These are phyloP conservation scores for Bucco capensis DNA, from an alignment of 2,113 vertebrate species.

Conservation along the genomic window DNA sequence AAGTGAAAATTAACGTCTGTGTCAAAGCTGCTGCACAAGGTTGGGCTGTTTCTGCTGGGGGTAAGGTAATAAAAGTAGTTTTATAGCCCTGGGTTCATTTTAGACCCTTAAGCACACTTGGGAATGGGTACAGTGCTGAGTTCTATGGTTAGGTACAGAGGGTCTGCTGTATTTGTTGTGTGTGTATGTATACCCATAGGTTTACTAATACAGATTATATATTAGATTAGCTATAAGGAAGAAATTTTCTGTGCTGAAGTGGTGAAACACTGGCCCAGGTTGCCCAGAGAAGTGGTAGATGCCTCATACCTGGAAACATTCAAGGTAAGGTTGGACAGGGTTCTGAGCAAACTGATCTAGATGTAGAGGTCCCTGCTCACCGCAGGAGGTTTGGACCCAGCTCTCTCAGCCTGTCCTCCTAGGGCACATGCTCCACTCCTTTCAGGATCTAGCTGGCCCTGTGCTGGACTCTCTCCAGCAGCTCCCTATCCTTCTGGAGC, in stretches of 20 bases:
- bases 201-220: background rate
- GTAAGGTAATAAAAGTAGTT: conserved; percentile 45
- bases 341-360: background rate
- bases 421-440: no score
- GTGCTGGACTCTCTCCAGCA: no score
- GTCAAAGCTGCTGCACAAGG: conserved; percentile 54
- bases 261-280: background rate
- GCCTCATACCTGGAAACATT: background rate
- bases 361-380: background rate
- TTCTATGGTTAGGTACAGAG: background rate
- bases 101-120: conserved; percentile 19
- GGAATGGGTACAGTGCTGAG: conserved; percentile 5
- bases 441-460: no score
- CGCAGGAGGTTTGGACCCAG: background rate
- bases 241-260: background rate
- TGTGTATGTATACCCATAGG: background rate
- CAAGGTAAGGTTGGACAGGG: background rate
- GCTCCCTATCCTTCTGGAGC: no score
- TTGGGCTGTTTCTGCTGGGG: conserved; percentile 17
- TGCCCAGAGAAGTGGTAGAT: background rate
- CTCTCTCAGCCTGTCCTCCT: no score
- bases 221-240: background rate
- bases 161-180: background rate
- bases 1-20: conserved; percentile 72
- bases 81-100: conserved; percentile 54